These are phyloP conservation scores for Actenoides hombroni DNA, from an alignment of 2,113 vertebrate species.

Conservation along the genomic window DNA sequence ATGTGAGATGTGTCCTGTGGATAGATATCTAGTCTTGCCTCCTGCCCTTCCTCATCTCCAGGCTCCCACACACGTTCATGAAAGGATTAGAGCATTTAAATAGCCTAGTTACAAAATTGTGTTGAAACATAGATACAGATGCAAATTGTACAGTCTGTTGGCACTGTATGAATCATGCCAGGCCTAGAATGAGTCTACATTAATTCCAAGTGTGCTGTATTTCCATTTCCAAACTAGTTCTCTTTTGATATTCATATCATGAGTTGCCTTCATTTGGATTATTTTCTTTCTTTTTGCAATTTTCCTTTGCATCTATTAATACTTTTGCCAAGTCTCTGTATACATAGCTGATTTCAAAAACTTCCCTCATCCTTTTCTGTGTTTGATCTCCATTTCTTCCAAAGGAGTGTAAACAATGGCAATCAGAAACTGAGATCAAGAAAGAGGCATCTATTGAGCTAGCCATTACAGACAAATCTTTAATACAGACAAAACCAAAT, in stretches of 20 bases:
- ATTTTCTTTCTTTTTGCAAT: neutral
- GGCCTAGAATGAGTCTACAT: conserved; percentile 19
- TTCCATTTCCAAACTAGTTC: conserved; percentile 36
- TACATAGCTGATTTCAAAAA: conserved; percentile 31
- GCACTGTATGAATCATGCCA: neutral
- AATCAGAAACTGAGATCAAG: neutral
- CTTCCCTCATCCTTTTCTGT: neutral
- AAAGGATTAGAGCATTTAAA: conserved; percentile 20
- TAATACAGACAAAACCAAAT: neutral
- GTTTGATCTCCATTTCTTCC: conserved; percentile 3
- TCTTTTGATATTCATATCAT: conserved; percentile 36
- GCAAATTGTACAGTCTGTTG: conserved; percentile 33
- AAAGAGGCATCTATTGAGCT: neutral
- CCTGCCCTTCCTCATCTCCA: neutral
- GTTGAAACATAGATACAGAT: conserved; percentile 22
- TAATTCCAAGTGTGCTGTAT: conserved; percentile 18
- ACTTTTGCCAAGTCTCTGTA: conserved; percentile 17
- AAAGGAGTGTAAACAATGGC: conserved; percentile 25
- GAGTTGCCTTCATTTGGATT: conserved; percentile 28
- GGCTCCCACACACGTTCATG: neutral
- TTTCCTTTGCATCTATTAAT: conserved; percentile 23
- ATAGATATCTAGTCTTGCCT: neutral
- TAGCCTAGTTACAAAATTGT: conserved; percentile 21
- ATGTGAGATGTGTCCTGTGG: neutral
- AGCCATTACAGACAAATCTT: neutral